Percentiles rank a stretch among this genome's conserved stretches.
Evolutionary conservation across 2,888 invertebrate genomes (phyloP).

Genomic region (Cantharis nigra): DNA sequence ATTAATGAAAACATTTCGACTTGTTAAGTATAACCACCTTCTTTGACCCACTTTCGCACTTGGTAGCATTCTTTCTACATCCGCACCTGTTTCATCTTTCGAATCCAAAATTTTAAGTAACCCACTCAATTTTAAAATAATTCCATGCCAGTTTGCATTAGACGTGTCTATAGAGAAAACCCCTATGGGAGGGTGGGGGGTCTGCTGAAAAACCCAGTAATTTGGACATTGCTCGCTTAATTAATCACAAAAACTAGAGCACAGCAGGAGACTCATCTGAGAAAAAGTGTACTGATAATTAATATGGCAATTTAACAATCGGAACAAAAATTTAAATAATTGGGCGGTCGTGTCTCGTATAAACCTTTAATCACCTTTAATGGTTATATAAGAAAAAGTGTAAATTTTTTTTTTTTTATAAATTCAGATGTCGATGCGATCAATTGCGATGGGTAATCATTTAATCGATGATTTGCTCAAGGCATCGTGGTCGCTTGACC

Average conservation of each 20-base stretch:
- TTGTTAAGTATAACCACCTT: conserved; percentile 14
- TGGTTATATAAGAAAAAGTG: conserved; percentile 1
- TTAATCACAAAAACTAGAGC: not conserved
- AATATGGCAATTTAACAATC: not conserved
- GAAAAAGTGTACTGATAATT: not conserved
- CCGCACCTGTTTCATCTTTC: conserved; percentile 11
- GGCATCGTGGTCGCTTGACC: conserved; percentile 12
- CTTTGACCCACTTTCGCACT: conserved; percentile 32
- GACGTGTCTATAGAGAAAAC: too few relatives aligned
- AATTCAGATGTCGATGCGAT: not conserved
- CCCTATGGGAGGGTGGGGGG: too few relatives aligned
- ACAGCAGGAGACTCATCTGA: not conserved
- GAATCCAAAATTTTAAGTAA: not conserved
- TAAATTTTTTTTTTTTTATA: not conserved
- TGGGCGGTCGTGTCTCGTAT: not conserved
- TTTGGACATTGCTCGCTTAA: not conserved
- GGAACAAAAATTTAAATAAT: not conserved
- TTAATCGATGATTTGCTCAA: not conserved
- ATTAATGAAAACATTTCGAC: not conserved
- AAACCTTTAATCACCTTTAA: not conserved
- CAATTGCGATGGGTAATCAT: not conserved
- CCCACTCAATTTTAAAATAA: not conserved
- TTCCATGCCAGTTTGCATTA: too few relatives aligned
- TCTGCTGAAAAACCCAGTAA: not conserved
- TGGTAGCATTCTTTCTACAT: conserved; percentile 22